A percentile compares a stretch with the other conserved stretches of the same genome.
Evolutionary conservation across 2,113 vertebrate species (phyloP).

Genomic region (Coracopsis vasa): DNA sequence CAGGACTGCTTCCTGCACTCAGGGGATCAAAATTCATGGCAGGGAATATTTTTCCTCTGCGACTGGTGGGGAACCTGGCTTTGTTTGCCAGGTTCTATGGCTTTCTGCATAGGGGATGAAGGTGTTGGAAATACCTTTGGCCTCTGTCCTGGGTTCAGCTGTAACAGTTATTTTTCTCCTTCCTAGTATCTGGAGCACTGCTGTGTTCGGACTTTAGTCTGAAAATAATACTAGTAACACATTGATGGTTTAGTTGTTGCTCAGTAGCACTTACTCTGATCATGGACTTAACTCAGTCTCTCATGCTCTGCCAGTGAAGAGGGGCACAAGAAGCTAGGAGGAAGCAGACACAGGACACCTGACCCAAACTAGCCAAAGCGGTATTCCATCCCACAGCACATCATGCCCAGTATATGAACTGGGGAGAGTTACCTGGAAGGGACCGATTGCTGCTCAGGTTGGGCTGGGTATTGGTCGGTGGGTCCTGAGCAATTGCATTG

Average conservation of each 20-base stretch:
- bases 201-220: neutral
- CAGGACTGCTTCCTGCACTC: neutral
- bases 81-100: neutral
- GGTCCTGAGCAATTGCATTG: neutral
- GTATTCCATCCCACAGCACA: neutral
- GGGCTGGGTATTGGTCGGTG: neutral
- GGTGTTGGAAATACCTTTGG: neutral
- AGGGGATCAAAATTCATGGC: neutral
- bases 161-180: neutral
- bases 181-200: neutral
- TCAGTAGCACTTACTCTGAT: neutral
- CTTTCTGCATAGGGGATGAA: neutral
- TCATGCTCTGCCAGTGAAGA: neutral
- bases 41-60: neutral
- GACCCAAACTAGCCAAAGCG: neutral
- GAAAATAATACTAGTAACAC: neutral
- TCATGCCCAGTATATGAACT: neutral
- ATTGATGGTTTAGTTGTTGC: neutral
- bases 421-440: neutral
- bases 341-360: neutral
- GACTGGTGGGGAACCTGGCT: neutral
- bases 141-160: neutral
- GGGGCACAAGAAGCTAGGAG: neutral
- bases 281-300: neutral
- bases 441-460: rapidly evolving